A percentile compares a stretch with the other conserved stretches of the same genome.
These are phyloP conservation scores for Callocephalon fimbriatum DNA, from an alignment of 2,113 vertebrate genomes.

Conservation along the genomic window DNA sequence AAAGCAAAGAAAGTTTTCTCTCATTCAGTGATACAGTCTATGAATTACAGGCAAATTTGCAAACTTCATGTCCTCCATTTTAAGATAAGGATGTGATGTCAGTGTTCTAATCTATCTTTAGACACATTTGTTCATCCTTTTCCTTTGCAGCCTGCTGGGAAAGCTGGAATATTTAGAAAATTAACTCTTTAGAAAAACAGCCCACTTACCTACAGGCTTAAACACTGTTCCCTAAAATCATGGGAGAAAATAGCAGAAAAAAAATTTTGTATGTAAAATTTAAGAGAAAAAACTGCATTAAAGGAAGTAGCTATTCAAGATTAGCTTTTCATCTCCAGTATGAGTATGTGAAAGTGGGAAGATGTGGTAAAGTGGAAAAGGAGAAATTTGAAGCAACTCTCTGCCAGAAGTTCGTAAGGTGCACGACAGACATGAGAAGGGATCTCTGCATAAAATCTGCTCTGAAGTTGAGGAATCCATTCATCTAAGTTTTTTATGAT, in stretches of 20 bases:
- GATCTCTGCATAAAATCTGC: background rate
- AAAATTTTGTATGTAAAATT: background rate
- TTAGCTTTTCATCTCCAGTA: background rate
- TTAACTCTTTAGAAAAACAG: background rate
- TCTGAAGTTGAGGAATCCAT: background rate
- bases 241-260: background rate
- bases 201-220: background rate
- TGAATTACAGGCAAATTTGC: background rate
- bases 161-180: background rate
- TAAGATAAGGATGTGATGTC: background rate
- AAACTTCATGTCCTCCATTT: background rate
- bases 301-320: background rate
- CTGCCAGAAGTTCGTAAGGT: background rate
- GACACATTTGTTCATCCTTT: background rate
- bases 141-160: background rate
- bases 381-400: background rate
- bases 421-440: background rate
- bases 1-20: background rate
- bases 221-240: background rate
- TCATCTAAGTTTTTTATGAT: background rate
- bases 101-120: background rate
- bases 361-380: background rate
- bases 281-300: background rate
- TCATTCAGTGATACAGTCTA: background rate
- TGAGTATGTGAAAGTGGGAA: background rate